These are phyloP conservation scores for Mionectes olivaceus DNA, from an alignment of 2,797 vertebrate genomes.

Conservation along the genomic window DNA sequence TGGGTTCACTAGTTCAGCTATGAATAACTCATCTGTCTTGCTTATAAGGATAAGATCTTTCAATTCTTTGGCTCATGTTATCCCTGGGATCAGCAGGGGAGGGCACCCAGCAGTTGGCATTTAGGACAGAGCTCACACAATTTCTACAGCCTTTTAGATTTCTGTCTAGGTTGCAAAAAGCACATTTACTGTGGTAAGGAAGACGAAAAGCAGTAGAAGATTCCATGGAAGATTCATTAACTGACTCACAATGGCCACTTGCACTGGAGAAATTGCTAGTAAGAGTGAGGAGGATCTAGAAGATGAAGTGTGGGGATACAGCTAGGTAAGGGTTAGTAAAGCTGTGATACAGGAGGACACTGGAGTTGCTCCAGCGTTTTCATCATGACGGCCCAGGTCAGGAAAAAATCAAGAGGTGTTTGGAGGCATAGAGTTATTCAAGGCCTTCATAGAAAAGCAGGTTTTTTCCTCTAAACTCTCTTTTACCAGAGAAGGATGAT, in stretches of 20 bases:
- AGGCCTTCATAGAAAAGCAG: neutral
- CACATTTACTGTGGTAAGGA: neutral
- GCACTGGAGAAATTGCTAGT: neutral
- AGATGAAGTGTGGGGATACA: neutral
- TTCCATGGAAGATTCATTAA: neutral
- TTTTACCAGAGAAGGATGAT: neutral
- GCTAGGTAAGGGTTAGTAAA: neutral
- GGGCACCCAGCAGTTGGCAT: neutral
- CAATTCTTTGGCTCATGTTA: neutral
- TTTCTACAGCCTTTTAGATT: neutral
- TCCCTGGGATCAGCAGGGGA: neutral
- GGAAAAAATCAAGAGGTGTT: neutral
- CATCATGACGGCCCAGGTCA: neutral
- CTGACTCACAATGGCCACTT: neutral
- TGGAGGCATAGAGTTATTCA: neutral
- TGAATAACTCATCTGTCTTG: neutral
- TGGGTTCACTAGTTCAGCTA: conserved; percentile 25
- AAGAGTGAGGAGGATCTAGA: neutral
- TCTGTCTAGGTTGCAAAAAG: neutral
- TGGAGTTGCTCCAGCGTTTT: neutral
- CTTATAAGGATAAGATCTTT: neutral
- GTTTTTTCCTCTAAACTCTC: neutral
- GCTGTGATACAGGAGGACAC: neutral
- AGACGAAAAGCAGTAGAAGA: neutral
- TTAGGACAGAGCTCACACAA: neutral